phyloP scores from a whole-genome alignment of 2,113 vertebrate genomes.

The Misgurnus anguillicaudatus region DNA sequence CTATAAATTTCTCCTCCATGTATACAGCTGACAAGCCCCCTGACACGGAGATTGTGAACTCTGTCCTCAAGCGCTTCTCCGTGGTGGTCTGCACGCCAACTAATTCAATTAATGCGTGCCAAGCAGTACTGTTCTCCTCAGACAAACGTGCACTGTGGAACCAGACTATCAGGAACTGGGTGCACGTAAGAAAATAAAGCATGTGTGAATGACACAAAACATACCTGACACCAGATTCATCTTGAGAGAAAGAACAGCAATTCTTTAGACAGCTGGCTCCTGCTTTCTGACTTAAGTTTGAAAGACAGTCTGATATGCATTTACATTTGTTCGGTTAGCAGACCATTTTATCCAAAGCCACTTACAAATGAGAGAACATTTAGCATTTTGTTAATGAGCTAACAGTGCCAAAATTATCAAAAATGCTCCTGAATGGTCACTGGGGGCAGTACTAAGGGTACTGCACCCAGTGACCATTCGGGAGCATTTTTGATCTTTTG shows the following conservation, averaged over 20 bases:
- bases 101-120: slow-evolving; percentile 66
- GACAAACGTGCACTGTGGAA: slow-evolving; percentile 55
- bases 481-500: too few relatives aligned
- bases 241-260: slow-evolving; percentile 9
- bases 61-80: slow-evolving; percentile 62
- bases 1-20: slow-evolving; percentile 55
- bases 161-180: slow-evolving; percentile 30
- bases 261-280: slow-evolving; percentile 31
- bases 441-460: too few relatives aligned
- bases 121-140: slow-evolving; percentile 55
- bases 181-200: slow-evolving; percentile 44
- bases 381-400: too few relatives aligned
- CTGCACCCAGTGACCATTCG: too few relatives aligned
- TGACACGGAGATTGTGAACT: slow-evolving; percentile 56
- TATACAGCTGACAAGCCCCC: slow-evolving; percentile 50
- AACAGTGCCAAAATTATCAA: too few relatives aligned
- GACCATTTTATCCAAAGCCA: too few relatives aligned
- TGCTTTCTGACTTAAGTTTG: neutral
- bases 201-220: slow-evolving; percentile 17
- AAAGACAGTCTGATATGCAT: neutral
- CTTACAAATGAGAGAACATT: too few relatives aligned
- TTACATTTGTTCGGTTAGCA: too few relatives aligned
- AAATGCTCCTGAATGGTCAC: too few relatives aligned
- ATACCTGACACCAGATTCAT: slow-evolving; percentile 7
- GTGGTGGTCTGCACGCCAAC: slow-evolving; percentile 64